A percentile compares a stretch with the other conserved stretches of the same genome.
phyloP scores from a whole-genome alignment of 2,113 vertebrate genomes.

The Mormyrus iriodes region DNA sequence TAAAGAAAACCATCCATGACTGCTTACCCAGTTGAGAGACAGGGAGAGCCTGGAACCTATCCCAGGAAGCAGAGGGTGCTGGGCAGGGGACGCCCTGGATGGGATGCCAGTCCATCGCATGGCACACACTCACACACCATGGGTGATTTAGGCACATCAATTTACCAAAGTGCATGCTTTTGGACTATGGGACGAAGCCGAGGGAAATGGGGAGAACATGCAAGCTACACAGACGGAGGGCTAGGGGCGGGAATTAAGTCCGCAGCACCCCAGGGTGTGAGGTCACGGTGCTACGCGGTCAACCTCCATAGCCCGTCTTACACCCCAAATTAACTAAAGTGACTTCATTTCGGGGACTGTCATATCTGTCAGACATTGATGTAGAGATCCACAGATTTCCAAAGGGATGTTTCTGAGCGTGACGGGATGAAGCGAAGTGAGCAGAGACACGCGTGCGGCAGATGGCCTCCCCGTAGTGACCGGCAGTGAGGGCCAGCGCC shows the following conservation, averaged over 20 bases:
- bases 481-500: not conserved
- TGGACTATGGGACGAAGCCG: not conserved
- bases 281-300: not conserved
- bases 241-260: not conserved
- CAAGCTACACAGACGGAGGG: not conserved
- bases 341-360: not conserved
- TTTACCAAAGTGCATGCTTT: not conserved
- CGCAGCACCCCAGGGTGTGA: not conserved
- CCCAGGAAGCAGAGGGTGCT: not conserved
- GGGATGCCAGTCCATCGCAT: not conserved
- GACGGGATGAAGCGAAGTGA: not conserved
- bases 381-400: not conserved
- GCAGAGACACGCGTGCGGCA: not conserved
- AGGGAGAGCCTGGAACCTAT: not conserved
- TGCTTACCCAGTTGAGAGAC: not conserved
- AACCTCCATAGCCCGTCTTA: not conserved
- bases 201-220: not conserved
- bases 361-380: not conserved
- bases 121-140: not conserved
- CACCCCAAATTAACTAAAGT: not conserved
- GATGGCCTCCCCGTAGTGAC: not conserved
- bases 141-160: not conserved
- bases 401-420: not conserved
- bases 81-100: not conserved
- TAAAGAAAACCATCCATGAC: not conserved